Evolutionary conservation across 2,888 invertebrate genomes (phyloP).

Genomic region (Gonocerus acuteangulatus): DNA sequence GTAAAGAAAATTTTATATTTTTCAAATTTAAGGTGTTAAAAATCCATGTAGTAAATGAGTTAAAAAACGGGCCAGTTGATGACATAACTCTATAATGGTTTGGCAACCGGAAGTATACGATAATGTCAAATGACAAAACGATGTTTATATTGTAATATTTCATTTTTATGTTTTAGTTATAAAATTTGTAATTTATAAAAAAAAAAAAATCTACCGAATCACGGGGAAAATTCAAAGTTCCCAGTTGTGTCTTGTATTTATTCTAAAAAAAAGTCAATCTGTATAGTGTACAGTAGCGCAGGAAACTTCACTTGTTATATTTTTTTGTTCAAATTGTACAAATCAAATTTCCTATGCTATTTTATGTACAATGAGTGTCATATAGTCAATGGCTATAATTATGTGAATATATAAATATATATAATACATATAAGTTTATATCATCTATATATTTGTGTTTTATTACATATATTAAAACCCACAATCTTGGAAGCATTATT

Average conservation of each 20-base stretch:
- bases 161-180: conserved; percentile 2
- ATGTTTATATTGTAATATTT: conserved; percentile 18
- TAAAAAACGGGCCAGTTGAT: conserved; percentile 15
- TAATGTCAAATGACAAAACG: conserved; percentile 8
- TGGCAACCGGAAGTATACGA: conserved; percentile 32
- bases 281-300: conserved; percentile 33
- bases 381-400: conserved; percentile 38
- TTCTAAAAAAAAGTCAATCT: conserved; percentile 26
- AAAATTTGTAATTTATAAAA: background rate
- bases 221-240: background rate
- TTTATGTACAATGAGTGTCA: conserved; percentile 39
- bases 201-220: background rate
- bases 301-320: conserved; percentile 28
- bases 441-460: conserved; percentile 31
- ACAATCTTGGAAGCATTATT: background rate
- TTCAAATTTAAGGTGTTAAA: conserved; percentile 20
- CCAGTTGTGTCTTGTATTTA: conserved; percentile 26
- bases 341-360: conserved; percentile 37
- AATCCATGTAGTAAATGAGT: conserved; percentile 13
- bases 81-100: background rate
- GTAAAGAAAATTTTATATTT: conserved; percentile 23
- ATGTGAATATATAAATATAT: conserved; percentile 37
- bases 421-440: conserved; percentile 39
- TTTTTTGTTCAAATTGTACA: conserved; percentile 36
- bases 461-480: background rate